A percentile compares a stretch with the other conserved stretches of the same genome.
phyloP scores from a whole-genome alignment of 2,797 vertebrate species.

The Brachyrhaphis roseni region DNA sequence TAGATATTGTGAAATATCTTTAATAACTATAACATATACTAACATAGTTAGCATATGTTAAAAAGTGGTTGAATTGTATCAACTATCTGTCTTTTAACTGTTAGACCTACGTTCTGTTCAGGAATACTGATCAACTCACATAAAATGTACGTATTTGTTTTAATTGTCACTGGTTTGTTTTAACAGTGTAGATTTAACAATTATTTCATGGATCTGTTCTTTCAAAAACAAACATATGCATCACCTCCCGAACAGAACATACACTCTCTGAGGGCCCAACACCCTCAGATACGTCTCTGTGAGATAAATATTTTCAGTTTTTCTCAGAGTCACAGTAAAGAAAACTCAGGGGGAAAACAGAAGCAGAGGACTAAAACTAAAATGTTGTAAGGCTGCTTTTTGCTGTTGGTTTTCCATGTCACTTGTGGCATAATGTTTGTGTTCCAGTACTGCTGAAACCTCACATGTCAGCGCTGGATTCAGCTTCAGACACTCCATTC shows the following conservation, averaged over 20 bases:
- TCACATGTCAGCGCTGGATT: constrained; percentile 22
- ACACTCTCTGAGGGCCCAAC: not conserved
- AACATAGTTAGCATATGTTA: not conserved
- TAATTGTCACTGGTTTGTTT: not conserved
- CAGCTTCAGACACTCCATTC: constrained; percentile 23
- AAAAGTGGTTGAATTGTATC: not conserved
- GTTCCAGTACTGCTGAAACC: constrained; percentile 27
- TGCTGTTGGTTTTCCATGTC: constrained; percentile 22
- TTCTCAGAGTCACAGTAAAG: constrained; percentile 16
- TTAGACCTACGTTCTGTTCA: not conserved
- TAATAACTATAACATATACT: no score
- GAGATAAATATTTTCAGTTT: constrained; percentile 25
- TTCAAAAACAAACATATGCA: not conserved
- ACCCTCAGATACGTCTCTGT: constrained; percentile 15
- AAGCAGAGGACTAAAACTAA: constrained; percentile 17
- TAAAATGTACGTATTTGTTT: not conserved
- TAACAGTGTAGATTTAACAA: not conserved
- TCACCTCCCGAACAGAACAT: not conserved
- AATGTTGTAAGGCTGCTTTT: constrained; percentile 14
- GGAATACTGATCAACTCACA: not conserved
- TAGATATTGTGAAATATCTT: not conserved
- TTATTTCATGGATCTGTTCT: not conserved
- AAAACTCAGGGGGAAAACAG: constrained; percentile 12
- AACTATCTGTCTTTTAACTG: not conserved
- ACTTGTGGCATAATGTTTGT: constrained; percentile 33